Percentiles rank a stretch among this genome's conserved stretches.
phyloP scores from a whole-genome alignment of 2,888 invertebrate species.

The Hoplodrina blanda region DNA sequence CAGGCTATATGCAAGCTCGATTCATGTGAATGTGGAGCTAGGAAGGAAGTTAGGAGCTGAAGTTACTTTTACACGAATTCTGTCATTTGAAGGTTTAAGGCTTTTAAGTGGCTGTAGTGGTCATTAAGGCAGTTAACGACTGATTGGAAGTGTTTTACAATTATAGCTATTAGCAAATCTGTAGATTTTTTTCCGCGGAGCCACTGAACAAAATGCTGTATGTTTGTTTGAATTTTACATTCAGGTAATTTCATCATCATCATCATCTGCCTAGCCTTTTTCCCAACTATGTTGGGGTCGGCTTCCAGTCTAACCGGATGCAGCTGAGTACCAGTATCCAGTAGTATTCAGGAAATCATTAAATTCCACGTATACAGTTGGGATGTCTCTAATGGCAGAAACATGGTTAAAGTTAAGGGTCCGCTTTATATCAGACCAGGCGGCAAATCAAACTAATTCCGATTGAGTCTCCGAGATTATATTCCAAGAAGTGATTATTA shows the following conservation, averaged over 20 bases:
- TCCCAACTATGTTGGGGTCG: no score
- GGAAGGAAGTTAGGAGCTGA: neutral
- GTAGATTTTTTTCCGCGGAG: no score
- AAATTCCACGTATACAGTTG: constrained; percentile 10
- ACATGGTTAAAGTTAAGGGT: constrained; percentile 21
- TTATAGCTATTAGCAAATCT: no score
- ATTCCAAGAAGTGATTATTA: constrained; percentile 54
- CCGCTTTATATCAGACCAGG: constrained; percentile 23
- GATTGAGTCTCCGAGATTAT: constrained; percentile 41
- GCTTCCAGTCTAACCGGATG: no score
- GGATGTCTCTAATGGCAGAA: constrained; percentile 22
- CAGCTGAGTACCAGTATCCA: no score
- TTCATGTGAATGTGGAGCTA: constrained; percentile 3
- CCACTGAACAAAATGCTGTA: no score
- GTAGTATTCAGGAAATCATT: neutral
- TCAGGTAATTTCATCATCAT: no score
- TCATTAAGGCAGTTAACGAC: neutral
- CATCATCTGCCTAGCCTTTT: no score
- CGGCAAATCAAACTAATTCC: constrained; percentile 49
- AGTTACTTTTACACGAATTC: neutral
- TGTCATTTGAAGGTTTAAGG: neutral
- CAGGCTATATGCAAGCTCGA: constrained; percentile 16
- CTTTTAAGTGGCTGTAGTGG: neutral
- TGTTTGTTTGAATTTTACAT: no score
- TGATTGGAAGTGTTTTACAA: neutral